Percentiles rank a stretch among this genome's conserved stretches.
These are phyloP conservation scores for Danio tinwini DNA, from an alignment of 2,797 vertebrate species.

Conservation along the genomic window DNA sequence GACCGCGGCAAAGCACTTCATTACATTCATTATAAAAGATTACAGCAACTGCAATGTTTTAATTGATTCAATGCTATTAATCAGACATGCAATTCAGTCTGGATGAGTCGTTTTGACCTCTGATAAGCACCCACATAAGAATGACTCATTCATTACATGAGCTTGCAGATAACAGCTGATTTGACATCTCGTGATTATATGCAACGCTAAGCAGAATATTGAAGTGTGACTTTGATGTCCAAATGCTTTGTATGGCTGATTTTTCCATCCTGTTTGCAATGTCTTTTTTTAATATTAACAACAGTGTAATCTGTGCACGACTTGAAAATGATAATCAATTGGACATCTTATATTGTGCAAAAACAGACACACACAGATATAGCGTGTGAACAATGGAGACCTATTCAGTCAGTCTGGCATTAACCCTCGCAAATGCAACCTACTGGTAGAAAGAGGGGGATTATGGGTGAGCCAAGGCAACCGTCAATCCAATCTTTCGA, in stretches of 20 bases:
- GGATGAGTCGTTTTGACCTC: slow-evolving; percentile 8
- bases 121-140: neutral
- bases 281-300: no score
- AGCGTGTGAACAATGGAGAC: neutral
- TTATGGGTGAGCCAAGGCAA: slow-evolving; percentile 20
- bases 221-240: neutral
- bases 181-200: slow-evolving; percentile 1
- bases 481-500: neutral
- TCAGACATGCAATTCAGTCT: neutral
- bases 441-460: slow-evolving; percentile 28
- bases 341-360: neutral
- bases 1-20: slow-evolving; percentile 7
- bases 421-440: slow-evolving; percentile 2
- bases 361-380: neutral
- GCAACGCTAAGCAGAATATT: neutral
- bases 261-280: neutral
- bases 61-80: neutral
- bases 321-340: neutral
- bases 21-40: slow-evolving; percentile 5
- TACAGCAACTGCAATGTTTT: neutral
- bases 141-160: slow-evolving; percentile 17
- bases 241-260: neutral
- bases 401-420: neutral
- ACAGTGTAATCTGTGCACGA: neutral
- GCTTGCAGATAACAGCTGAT: neutral